Evolutionary conservation across 2,113 vertebrate species (phyloP).

Genomic region (Cygnus atratus): DNA sequence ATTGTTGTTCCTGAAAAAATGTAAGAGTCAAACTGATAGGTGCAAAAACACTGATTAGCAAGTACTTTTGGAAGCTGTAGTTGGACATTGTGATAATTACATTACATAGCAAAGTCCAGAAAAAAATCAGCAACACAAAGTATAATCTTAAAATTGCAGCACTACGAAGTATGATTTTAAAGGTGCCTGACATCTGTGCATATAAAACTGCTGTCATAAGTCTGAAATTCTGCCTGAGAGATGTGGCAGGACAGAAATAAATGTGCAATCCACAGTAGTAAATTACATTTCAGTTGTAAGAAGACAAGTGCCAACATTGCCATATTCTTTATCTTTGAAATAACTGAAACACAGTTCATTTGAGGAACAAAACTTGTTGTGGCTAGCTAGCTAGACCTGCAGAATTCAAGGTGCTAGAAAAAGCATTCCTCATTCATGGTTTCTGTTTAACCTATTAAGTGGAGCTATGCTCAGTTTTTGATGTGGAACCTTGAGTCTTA

Average conservation of each 20-base stretch:
- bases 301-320: not conserved
- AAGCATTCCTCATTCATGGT: not conserved
- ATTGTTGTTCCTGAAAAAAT: not conserved
- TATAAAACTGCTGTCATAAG: not conserved
- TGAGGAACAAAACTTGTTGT: not conserved
- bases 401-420: not conserved
- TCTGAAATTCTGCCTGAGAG: not conserved
- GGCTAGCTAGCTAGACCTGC: not conserved
- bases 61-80: not conserved
- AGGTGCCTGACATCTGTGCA: not conserved
- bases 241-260: not conserved
- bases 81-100: not conserved
- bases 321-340: not conserved
- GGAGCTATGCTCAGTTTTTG: not conserved
- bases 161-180: not conserved
- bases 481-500: not conserved
- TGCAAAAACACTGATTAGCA: not conserved
- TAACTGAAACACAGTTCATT: not conserved
- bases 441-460: not conserved
- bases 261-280: not conserved
- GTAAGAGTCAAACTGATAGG: not conserved
- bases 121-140: not conserved
- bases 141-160: not conserved
- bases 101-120: not conserved
- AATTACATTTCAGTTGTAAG: not conserved